These are phyloP conservation scores for Automeris io DNA, from an alignment of 2,888 invertebrate genomes.

Conservation along the genomic window DNA sequence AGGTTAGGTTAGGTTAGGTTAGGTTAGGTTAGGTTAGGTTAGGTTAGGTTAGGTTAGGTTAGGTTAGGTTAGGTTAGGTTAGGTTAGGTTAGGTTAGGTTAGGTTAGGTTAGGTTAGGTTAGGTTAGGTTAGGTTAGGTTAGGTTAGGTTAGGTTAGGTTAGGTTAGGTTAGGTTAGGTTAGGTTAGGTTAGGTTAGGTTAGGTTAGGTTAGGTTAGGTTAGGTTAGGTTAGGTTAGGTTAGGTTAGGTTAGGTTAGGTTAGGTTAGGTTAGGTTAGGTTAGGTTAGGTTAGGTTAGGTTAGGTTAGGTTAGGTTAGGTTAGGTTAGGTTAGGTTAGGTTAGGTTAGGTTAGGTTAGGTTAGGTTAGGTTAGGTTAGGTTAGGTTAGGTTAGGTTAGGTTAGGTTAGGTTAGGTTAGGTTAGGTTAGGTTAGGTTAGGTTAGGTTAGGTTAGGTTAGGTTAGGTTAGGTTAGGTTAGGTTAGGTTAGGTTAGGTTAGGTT, in stretches of 20 bases:
- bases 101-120: neutral
- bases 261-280: constrained; percentile 1
- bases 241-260: constrained; percentile 1
- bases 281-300: constrained; percentile 1
- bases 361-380: constrained; percentile 9
- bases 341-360: constrained; percentile 9
- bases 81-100: neutral
- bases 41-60: neutral
- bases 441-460: neutral
- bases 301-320: constrained; percentile 1
- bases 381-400: constrained; percentile 9
- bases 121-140: constrained; percentile 2
- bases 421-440: neutral
- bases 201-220: neutral
- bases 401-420: constrained; percentile 2
- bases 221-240: neutral
- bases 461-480: constrained; percentile 6
- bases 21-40: neutral
- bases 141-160: constrained; percentile 3
- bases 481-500: constrained; percentile 1
- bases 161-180: constrained; percentile 2
- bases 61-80: neutral
- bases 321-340: constrained; percentile 2
- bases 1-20: constrained; percentile 1
- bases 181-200: constrained; percentile 1